Conservation (phyloP, 1,140 invertebrate species). For the Panagrolaimus sp. region DNA sequence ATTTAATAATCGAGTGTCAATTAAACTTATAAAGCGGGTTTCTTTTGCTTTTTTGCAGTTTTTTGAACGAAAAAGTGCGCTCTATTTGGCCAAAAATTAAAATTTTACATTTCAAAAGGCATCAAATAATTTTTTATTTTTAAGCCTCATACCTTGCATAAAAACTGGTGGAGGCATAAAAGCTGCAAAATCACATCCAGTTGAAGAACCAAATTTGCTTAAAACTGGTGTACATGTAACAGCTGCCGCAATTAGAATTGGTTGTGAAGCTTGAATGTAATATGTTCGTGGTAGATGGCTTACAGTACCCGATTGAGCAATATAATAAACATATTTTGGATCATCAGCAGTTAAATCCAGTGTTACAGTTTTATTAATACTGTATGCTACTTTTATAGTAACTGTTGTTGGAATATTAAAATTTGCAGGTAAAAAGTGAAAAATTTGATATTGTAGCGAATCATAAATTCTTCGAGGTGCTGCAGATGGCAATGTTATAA, state of each 20-base stretch:
- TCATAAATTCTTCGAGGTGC: not conserved
- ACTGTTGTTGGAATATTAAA: not conserved
- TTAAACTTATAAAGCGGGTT: no score
- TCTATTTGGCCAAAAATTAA: no score
- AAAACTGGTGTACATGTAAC: not conserved
- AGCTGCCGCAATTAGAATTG: not conserved
- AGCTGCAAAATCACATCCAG: no score
- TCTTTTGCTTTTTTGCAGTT: no score
- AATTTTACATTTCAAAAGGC: no score
- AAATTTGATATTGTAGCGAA: not conserved
- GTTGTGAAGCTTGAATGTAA: not conserved
- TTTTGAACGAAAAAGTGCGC: no score
- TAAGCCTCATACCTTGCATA: conserved; percentile 1
- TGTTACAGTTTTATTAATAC: not conserved
- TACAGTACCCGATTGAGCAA: not conserved
- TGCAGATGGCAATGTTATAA: not conserved
- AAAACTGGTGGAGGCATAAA: conserved; percentile 7
- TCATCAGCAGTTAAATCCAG: not conserved
- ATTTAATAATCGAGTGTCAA: no score
- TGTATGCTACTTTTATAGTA: not conserved
- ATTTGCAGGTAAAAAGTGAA: not conserved
- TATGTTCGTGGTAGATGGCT: not conserved
- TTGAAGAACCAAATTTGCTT: no score
- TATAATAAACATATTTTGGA: not conserved
- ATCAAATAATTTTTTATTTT: not conserved